Conservation (phyloP, 2,113 vertebrate genomes). For the Pollimyrus isidori region DNA sequence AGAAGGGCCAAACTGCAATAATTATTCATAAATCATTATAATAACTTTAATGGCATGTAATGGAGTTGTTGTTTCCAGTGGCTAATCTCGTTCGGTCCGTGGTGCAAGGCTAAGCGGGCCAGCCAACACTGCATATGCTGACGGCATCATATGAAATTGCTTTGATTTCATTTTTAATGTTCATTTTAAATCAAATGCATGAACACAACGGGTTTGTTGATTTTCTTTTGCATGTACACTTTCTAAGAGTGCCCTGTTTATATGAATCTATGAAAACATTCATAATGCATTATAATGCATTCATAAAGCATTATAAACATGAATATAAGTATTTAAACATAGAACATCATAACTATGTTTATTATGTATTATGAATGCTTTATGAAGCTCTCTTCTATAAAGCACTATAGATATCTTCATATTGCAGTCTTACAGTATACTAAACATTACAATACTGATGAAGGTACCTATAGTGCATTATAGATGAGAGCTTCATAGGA, state of each 20-base stretch:
- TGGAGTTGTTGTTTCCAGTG: neutral
- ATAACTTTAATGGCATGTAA: constrained; percentile 4
- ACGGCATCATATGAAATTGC: neutral
- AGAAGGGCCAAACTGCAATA: neutral
- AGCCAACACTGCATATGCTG: neutral
- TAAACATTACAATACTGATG: neutral
- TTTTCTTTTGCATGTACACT: neutral
- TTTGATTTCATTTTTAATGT: neutral
- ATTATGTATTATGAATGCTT: neutral
- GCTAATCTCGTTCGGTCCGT: neutral
- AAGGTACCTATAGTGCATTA: neutral
- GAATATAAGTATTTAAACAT: neutral
- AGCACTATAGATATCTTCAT: neutral
- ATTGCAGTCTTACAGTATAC: too few species aligned
- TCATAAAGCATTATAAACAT: neutral
- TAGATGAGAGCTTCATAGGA: neutral
- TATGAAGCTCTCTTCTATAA: neutral
- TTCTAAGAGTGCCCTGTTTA: neutral
- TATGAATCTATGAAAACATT: neutral
- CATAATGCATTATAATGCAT: neutral
- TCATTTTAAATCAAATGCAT: neutral
- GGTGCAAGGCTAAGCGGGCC: neutral
- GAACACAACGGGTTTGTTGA: neutral
- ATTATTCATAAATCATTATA: constrained; percentile 2
- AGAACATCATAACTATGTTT: neutral